These are phyloP conservation scores for Drosophila ogumai DNA, from an alignment of 1,140 invertebrate genomes.

Conservation along the genomic window DNA sequence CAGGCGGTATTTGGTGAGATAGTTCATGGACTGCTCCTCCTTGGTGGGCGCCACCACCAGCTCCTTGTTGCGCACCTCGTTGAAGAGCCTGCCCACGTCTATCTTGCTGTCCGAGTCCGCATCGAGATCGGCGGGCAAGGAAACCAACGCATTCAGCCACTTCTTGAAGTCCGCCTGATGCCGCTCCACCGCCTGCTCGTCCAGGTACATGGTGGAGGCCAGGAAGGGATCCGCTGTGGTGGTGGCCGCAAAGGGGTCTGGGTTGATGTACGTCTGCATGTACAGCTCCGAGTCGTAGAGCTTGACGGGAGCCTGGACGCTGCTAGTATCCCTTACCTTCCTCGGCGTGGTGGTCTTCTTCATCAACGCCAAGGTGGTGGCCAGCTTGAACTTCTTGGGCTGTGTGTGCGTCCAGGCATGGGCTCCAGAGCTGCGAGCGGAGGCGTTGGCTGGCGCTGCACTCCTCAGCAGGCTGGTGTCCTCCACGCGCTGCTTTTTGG, in stretches of 20 bases:
- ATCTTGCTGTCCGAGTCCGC: constrained; percentile 88
- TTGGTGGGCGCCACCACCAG: constrained; percentile 88
- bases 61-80: constrained; percentile 88
- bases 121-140: constrained; percentile 90
- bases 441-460: constrained; percentile 50
- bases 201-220: constrained; percentile 89
- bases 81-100: constrained; percentile 91
- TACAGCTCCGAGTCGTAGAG: constrained; percentile 78
- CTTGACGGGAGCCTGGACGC: constrained; percentile 42
- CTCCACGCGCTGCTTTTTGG: constrained; percentile 69
- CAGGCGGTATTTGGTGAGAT: constrained; percentile 88
- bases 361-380: constrained; percentile 61
- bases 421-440: constrained; percentile 31
- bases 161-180: constrained; percentile 93
- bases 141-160: constrained; percentile 95
- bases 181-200: constrained; percentile 91
- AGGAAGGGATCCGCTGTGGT: constrained; percentile 89
- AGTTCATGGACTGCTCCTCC: constrained; percentile 88
- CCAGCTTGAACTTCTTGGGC: constrained; percentile 71
- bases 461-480: constrained; percentile 9
- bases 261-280: constrained; percentile 83
- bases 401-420: constrained; percentile 58
- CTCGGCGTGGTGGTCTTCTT: constrained; percentile 63
- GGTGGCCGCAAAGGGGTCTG: constrained; percentile 87
- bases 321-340: constrained; percentile 31